Evolutionary conservation across 2,797 vertebrate species (phyloP), one percentile per base, ranked within the genome.

Genomic region (Syncerus caffer): DNA sequence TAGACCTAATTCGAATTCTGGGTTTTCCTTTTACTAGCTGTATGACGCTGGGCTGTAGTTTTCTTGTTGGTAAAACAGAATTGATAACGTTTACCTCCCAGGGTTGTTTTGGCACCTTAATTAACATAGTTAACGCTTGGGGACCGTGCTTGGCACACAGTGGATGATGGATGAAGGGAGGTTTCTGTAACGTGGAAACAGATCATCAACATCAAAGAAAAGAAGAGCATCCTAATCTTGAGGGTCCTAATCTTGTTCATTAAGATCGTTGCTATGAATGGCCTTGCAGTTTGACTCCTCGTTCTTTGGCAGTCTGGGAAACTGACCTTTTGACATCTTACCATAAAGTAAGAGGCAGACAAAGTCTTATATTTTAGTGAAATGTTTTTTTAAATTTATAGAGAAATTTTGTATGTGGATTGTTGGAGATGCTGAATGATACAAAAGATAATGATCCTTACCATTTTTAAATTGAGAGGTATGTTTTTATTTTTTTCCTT

Each of bases 41-140:
- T 62, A n/a, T 16, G 15, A 67, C 53, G 78, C 87, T 76, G 51
- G 53, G n/a, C 82, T 94, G 95, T 97, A 57, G 21, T 90, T 96
- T 97, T 96, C 89, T 92, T 87, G 58, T 50, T 95, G 78, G 53
- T 95, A 88, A 97, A 92, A 79, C 23, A 95, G 55, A 92, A 90
- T 94, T 55, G 88, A 23, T 85, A 94, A 58, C 74, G 84, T 87
- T 90, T 95, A 95, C 78, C 71, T 96, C 91, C 94, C 67, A 83
- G 34, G 34, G 58, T 92, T 89, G 29, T 92, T 94, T 95, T 85
- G 64, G 80, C 80, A 47, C 86, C 89, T 95, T 95, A 95, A 93
- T 96, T 89, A 89, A 93, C 76, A 71, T 88, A 96, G 87, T 92
- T 88, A 92, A 94, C 79, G 42, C 34, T 12, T 64, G 58, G 53